Percentiles rank a stretch among this genome's conserved stretches.
Conservation (phyloP, 2,888 invertebrate genomes). For the Hypolimnas misippus region DNA sequence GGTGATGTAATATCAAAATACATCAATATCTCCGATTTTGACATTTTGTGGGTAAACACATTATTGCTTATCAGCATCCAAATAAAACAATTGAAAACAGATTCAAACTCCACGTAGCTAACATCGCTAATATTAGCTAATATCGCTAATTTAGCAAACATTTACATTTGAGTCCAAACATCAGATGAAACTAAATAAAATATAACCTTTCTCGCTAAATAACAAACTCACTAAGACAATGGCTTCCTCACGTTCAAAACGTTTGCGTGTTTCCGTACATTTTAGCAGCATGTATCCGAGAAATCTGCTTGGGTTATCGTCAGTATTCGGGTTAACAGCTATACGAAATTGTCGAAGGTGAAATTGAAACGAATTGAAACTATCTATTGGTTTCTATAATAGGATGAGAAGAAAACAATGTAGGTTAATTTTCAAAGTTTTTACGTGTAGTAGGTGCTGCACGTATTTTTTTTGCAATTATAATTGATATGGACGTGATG, state of each 20-base stretch:
- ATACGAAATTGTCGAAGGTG: slow-evolving; percentile 49
- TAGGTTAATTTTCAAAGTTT: slow-evolving; percentile 19
- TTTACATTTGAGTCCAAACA: not conserved
- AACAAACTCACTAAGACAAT: slow-evolving; percentile 1
- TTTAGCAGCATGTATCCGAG: slow-evolving; percentile 36
- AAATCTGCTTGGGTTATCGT: slow-evolving; percentile 42
- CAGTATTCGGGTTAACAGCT: slow-evolving; percentile 48
- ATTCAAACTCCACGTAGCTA: no score
- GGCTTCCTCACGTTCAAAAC: slow-evolving; percentile 3
- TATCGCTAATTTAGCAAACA: not conserved
- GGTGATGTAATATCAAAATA: no score
- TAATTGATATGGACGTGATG: not conserved
- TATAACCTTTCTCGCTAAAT: not conserved
- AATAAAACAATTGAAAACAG: no score
- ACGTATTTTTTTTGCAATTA: not conserved
- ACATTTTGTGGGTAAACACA: no score
- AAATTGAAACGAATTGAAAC: slow-evolving; percentile 58
- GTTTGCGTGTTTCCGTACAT: slow-evolving; percentile 39
- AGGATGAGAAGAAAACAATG: slow-evolving; percentile 20
- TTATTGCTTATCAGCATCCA: no score
- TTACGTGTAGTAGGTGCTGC: not conserved
- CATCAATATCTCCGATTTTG: no score
- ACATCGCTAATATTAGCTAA: no score
- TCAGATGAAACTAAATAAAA: not conserved
- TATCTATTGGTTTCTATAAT: slow-evolving; percentile 28